Evolutionary conservation across 2,888 invertebrate species (phyloP), one percentile per base, ranked within the genome.

Genomic region (Diachrysia chrysitis): DNA sequence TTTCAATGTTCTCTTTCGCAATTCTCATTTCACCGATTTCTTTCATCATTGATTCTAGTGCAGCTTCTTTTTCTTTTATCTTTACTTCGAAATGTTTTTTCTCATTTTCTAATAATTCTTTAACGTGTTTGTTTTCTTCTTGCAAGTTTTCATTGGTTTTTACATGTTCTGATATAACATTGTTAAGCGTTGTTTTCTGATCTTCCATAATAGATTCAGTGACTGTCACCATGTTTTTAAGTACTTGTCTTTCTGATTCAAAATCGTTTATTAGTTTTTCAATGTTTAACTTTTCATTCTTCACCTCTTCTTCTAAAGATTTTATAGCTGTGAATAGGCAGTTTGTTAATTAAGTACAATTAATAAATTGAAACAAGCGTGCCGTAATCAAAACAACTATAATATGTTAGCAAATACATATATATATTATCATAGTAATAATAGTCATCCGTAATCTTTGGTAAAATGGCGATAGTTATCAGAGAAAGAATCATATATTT

Each of bases 161-260:
- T 0, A 81, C 37, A 66, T 90, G 83, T 69, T 89, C 88, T 0
- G 76, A 29, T 65, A 92, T 87, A 10, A 81, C 71, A 32, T 85
- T 89, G 63, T 83, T 88, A 0, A 89, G 76, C n/a, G 76, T 79
- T 2, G 74, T 63, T 82, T 89, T 92, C 67, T 90, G 87, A 73
- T 92, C 92, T 66, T 92, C 92, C 92, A 92, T 92, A 0, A 92
- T 86, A 4, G 92, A 89, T 81, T 92, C 92, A 1, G 92, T 92
- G 0, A 92, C 90, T 3, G 91, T 86, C 6, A 92, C 86, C 91
- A 92, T 91, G 65, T 92, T 92, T 70, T 90, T 89, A 37, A 92
- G 84, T 16, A 91, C 86, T 48, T 86, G 86, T 32, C 90, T 85
- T 71, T 92, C 92, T 0, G 91, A 89, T 69, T 92, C 91, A 66